phyloP scores from a whole-genome alignment of 1,140 invertebrate genomes.

The Oedothorax gibbosus region DNA sequence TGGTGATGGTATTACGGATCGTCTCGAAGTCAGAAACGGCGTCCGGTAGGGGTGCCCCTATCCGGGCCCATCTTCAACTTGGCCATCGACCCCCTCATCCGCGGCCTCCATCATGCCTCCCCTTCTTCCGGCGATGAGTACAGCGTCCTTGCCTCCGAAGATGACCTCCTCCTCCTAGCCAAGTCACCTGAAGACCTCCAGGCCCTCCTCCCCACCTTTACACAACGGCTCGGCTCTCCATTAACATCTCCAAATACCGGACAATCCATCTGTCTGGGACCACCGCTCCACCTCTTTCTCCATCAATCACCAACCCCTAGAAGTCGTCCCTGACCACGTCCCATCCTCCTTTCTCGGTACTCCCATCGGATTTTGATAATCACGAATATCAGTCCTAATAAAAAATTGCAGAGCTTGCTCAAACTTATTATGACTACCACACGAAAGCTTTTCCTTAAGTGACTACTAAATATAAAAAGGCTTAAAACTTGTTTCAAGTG shows the following conservation, averaged over 20 bases:
- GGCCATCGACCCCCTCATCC: background rate
- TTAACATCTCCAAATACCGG: background rate
- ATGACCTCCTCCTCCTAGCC: background rate
- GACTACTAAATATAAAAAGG: too few species aligned
- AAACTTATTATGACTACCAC: too few species aligned
- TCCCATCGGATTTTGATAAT: background rate
- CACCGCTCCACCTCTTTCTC: background rate
- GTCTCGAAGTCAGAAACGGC: background rate
- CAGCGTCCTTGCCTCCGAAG: background rate
- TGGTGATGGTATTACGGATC: background rate
- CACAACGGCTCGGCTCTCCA: background rate
- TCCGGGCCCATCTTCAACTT: background rate
- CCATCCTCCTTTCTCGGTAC: background rate
- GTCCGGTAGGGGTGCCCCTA: background rate
- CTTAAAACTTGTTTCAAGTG: too few species aligned
- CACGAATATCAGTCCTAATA: too few species aligned
- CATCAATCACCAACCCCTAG: background rate
- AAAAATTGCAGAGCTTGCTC: background rate
- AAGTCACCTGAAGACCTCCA: background rate
- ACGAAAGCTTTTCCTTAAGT: too few species aligned
- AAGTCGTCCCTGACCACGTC: background rate
- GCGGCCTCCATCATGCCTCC: background rate
- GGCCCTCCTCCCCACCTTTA: background rate
- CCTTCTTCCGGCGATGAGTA: background rate
- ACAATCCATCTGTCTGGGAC: background rate